A percentile compares a stretch with the other conserved stretches of the same genome.
Evolutionary conservation across 2,888 invertebrate species (phyloP).

Genomic region (Drosophila quasianomalipes): DNA sequence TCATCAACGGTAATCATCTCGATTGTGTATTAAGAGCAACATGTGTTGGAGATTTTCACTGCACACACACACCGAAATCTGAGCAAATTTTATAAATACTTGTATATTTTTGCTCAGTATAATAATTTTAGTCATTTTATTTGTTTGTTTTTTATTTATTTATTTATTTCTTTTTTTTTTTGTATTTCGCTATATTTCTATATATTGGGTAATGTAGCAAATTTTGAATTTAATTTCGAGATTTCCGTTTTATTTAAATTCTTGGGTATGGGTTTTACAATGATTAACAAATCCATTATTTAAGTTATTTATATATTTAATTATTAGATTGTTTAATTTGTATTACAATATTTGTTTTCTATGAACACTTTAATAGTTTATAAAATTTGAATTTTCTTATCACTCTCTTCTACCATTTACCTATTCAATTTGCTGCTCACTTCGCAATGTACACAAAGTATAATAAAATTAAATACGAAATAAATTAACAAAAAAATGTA

Average conservation of each 20-base stretch:
- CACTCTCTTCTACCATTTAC: conserved; percentile 12
- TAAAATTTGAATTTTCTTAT: background rate
- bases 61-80: background rate
- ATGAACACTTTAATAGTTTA: background rate
- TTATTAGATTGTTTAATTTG: background rate
- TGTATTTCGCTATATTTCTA: background rate
- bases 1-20: conserved; percentile 38
- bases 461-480: conserved; percentile 25
- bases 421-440: conserved; percentile 19
- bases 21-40: conserved; percentile 16
- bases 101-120: background rate
- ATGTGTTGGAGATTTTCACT: conserved; percentile 17
- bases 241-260: background rate
- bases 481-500: conserved; percentile 10
- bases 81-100: background rate
- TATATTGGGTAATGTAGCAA: background rate
- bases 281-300: background rate
- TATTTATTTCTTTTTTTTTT: background rate
- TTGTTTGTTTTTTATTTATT: background rate
- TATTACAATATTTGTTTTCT: background rate
- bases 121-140: background rate
- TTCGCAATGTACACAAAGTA: conserved; percentile 4
- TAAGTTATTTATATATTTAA: background rate
- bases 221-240: background rate
- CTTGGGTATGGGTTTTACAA: background rate